Evolutionary conservation across 2,888 invertebrate species (phyloP).

Genomic region (Psococerastis gibbosa): DNA sequence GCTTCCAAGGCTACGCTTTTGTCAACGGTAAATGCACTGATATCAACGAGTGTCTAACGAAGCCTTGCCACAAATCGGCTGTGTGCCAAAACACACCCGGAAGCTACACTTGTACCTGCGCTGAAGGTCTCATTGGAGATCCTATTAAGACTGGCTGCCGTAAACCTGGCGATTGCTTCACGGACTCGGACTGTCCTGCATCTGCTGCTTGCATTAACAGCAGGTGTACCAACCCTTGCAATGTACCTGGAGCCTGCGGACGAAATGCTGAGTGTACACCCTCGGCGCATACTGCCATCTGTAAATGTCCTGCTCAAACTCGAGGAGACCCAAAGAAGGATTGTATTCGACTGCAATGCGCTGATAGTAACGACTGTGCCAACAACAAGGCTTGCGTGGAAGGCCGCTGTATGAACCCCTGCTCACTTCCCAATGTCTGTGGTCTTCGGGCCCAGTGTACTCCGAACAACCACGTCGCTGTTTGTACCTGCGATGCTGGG

Average conservation of each 20-base stretch:
- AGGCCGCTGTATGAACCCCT: conserved; percentile 64
- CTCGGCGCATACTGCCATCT: conserved; percentile 45
- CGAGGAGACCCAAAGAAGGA: conserved; percentile 53
- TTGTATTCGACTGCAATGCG: conserved; percentile 57
- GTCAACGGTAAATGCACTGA: conserved; percentile 51
- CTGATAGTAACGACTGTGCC: conserved; percentile 56
- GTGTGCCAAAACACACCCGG: conserved; percentile 61
- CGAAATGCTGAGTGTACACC: conserved; percentile 55
- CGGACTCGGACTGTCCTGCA: conserved; percentile 59
- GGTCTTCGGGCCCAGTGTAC: conserved; percentile 61
- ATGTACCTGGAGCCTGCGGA: conserved; percentile 43
- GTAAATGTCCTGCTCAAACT: conserved; percentile 55
- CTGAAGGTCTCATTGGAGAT: conserved; percentile 63
- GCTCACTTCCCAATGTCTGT: conserved; percentile 60
- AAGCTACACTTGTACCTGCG: conserved; percentile 56
- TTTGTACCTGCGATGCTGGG: conserved; percentile 68
- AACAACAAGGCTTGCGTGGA: conserved; percentile 49
- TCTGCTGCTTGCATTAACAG: conserved; percentile 56
- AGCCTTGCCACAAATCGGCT: conserved; percentile 64
- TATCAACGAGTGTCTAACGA: conserved; percentile 56
- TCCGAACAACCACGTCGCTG: conserved; percentile 56
- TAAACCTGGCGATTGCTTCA: conserved; percentile 63
- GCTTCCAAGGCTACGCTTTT: conserved; percentile 53
- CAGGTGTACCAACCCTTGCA: conserved; percentile 61
- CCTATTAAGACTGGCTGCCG: conserved; percentile 52